Base-by-base conservation (phyloP, 2,888 invertebrate species). In the Nomada goodeniana region DNA sequence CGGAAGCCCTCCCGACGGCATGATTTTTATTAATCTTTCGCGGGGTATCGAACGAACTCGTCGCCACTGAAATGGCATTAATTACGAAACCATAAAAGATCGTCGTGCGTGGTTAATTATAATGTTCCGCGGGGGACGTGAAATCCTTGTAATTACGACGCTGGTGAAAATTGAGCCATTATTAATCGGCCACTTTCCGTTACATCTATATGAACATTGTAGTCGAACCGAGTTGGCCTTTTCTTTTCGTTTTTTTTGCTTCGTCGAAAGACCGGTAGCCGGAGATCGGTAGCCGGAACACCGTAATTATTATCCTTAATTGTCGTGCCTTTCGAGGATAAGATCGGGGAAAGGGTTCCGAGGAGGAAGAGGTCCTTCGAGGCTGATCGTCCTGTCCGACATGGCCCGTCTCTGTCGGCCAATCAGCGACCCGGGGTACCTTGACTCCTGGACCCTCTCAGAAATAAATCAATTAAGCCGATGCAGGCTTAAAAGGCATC, bases 401-500 rank as follows among this genome's bases (percentile, higher is more conserved):
- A 20, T 36, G 73, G 55, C 29, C 63, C 74, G 15, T 69, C 71
- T 55, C 52, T 42, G 70, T 64, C 61, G 75, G 77, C 82, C 85
- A 80, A 82, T 83, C 83, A 71, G 69, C 57, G 68, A 53, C 57
- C 68, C 65, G 47, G 47, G 75, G 75, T 82, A 69, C 76, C 76
- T 80, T 76, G 79, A 70, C 86, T 85, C 82, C 70, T 83, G 75
- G 77, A 76, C 83, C 88, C 88, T 84, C 86, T 88, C 85, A 87
- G 91, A 92, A 91, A 91, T 92, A 92, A 92, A 92, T 92, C 92
- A 92, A 92, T 92, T 92, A 91, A 92, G 91, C 86, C 90, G 90
- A 90, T 89, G 90, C 90, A 88, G 89, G 85, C 86, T 89, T 87
- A 90, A 91, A 91, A 85, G 85, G 90, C 91, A 85, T 76, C 86